phyloP scores from a whole-genome alignment of 2,888 invertebrate genomes.

The Agonopterix arenella region DNA sequence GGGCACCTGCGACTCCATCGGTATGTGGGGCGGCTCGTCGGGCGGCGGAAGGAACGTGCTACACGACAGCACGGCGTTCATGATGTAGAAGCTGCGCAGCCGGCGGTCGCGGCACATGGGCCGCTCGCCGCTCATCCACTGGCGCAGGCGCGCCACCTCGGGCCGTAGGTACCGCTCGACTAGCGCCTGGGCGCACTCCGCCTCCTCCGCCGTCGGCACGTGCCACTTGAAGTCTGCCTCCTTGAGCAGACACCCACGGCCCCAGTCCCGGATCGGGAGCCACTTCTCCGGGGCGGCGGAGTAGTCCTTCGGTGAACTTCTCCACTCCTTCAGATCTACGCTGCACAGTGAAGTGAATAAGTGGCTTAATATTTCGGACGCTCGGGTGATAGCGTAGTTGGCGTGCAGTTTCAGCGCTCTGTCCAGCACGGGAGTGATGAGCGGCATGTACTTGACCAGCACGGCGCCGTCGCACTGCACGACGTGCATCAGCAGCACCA shows the following conservation, averaged over 20 bases:
- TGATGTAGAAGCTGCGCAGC: conserved; percentile 80
- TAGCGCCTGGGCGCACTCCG: conserved; percentile 80
- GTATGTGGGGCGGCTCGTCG: conserved; percentile 74
- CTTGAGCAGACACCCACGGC: conserved; percentile 80
- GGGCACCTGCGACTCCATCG: conserved; percentile 77
- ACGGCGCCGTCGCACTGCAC: conserved; percentile 81
- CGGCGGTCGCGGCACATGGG: conserved; percentile 81
- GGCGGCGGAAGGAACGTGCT: conserved; percentile 82
- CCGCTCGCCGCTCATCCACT: conserved; percentile 70
- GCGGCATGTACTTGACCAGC: conserved; percentile 80
- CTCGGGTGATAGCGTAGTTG: conserved; percentile 79
- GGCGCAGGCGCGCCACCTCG: conserved; percentile 77
- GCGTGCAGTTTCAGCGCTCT: conserved; percentile 82
- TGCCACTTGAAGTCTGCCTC: conserved; percentile 86
- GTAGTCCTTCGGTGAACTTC: conserved; percentile 78
- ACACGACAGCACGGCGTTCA: conserved; percentile 81
- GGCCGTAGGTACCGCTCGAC: conserved; percentile 80
- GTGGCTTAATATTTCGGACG: conserved; percentile 78
- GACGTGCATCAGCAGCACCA: conserved; percentile 84
- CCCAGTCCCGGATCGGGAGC: conserved; percentile 90
- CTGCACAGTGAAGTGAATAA: conserved; percentile 78
- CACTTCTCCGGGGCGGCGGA: conserved; percentile 81
- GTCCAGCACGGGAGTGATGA: conserved; percentile 81
- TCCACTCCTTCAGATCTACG: conserved; percentile 79
- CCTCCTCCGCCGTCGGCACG: conserved; percentile 83